Conservation (phyloP, 2,797 vertebrate genomes). For the Periophthalmus magnuspinnatus region DNA sequence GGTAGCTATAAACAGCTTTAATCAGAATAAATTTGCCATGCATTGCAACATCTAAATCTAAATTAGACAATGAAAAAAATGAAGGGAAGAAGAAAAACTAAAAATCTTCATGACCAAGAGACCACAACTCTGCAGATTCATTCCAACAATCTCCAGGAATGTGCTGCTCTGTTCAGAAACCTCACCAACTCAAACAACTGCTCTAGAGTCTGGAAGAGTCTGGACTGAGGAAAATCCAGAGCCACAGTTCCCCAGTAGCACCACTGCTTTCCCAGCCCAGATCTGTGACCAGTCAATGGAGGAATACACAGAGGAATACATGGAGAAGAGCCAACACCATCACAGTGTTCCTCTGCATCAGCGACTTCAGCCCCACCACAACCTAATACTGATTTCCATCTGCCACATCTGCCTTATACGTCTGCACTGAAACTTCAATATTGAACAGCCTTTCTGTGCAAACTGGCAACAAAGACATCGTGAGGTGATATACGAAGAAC, state of each 20-base stretch:
- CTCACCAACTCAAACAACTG: slow-evolving; percentile 75
- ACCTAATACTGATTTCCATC: slow-evolving; percentile 40
- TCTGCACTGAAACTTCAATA: not conserved
- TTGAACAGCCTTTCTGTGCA: not conserved
- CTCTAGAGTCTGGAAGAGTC: slow-evolving; percentile 55
- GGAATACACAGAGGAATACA: slow-evolving; percentile 55
- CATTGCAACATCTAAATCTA: slow-evolving; percentile 33
- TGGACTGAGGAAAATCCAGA: slow-evolving; percentile 71
- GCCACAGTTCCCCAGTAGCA: slow-evolving; percentile 67
- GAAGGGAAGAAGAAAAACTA: too few relatives aligned
- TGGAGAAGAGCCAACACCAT: slow-evolving; percentile 62
- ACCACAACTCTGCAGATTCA: slow-evolving; percentile 60
- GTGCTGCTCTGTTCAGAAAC: slow-evolving; percentile 67
- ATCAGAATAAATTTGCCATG: not conserved
- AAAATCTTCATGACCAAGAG: slow-evolving; percentile 27
- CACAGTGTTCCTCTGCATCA: slow-evolving; percentile 64
- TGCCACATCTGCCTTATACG: slow-evolving; percentile 4
- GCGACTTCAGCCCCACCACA: slow-evolving; percentile 64
- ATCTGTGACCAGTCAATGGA: slow-evolving; percentile 42
- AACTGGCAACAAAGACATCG: not conserved
- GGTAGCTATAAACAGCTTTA: too few relatives aligned
- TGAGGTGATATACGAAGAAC: not conserved
- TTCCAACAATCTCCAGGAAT: slow-evolving; percentile 72
- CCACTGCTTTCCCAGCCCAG: slow-evolving; percentile 53
- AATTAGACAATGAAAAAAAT: slow-evolving; percentile 46